Percentiles rank a stretch among this genome's conserved stretches.
Evolutionary conservation across 1,140 invertebrate genomes (phyloP).

Genomic region (Bombus haemorrhoidalis): DNA sequence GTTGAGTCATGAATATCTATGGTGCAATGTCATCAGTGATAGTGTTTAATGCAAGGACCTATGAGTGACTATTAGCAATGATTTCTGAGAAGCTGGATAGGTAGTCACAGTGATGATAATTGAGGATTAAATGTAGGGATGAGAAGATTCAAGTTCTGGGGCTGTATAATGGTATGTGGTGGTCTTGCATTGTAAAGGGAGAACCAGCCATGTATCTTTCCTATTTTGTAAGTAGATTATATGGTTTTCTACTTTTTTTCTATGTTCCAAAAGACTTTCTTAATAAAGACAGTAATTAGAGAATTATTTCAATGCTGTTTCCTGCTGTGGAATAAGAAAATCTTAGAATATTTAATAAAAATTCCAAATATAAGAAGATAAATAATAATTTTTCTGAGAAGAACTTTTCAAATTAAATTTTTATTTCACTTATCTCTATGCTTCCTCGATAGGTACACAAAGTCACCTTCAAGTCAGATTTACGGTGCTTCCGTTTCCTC

Average conservation of each 20-base stretch:
- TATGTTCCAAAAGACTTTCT: neutral
- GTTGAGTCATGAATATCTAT: neutral
- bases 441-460: conserved; percentile 28
- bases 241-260: neutral
- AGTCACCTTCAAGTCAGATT: conserved; percentile 35
- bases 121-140: neutral
- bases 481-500: conserved; percentile 64
- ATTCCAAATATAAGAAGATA: neutral
- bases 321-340: too few relatives aligned
- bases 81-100: too few relatives aligned
- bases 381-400: neutral
- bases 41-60: neutral
- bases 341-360: neutral
- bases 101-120: neutral
- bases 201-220: conserved; percentile 48
- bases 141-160: neutral
- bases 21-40: neutral
- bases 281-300: neutral
- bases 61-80: neutral
- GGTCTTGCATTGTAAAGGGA: neutral
- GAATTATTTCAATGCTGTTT: neutral
- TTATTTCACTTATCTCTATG: neutral
- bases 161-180: neutral
- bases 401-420: neutral
- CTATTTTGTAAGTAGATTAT: conserved; percentile 50